These are phyloP conservation scores for Xenopus borealis DNA, from an alignment of 2,113 vertebrate genomes.

Conservation along the genomic window DNA sequence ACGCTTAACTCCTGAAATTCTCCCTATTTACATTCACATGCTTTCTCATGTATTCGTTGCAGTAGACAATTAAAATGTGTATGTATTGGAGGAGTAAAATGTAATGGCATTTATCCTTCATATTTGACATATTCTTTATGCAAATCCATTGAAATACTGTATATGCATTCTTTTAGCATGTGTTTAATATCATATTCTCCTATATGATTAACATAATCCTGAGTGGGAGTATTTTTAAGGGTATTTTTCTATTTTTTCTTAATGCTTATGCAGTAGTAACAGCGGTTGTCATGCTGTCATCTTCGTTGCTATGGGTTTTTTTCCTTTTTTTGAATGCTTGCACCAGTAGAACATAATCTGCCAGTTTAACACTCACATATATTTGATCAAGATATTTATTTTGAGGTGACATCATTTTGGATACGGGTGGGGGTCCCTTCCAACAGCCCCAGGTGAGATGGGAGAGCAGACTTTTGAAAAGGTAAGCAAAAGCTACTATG, in stretches of 20 bases:
- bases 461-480: constrained; percentile 21
- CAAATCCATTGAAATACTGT: neutral
- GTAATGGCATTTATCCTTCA: neutral
- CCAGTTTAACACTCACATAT: constrained; percentile 43
- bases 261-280: constrained; percentile 42
- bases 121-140: too few species aligned
- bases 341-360: constrained; percentile 41
- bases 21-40: too few species aligned
- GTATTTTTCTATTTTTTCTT: constrained; percentile 24
- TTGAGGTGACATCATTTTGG: constrained; percentile 31
- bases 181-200: neutral
- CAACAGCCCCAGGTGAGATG: constrained; percentile 34
- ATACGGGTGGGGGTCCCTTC: constrained; percentile 19
- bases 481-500: constrained; percentile 15
- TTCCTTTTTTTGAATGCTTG: constrained; percentile 18
- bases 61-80: too few species aligned
- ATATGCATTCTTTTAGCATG: neutral
- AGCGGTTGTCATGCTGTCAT: constrained; percentile 46
- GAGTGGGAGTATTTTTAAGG: constrained; percentile 41
- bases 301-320: constrained; percentile 43
- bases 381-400: constrained; percentile 45
- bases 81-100: too few species aligned
- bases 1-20: too few species aligned
- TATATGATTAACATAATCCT: constrained; percentile 22
- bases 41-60: too few species aligned